Evolutionary conservation across 2,797 vertebrate species (phyloP), one percentile per base, ranked within the genome.

Genomic region (Ficedula albicollis): DNA sequence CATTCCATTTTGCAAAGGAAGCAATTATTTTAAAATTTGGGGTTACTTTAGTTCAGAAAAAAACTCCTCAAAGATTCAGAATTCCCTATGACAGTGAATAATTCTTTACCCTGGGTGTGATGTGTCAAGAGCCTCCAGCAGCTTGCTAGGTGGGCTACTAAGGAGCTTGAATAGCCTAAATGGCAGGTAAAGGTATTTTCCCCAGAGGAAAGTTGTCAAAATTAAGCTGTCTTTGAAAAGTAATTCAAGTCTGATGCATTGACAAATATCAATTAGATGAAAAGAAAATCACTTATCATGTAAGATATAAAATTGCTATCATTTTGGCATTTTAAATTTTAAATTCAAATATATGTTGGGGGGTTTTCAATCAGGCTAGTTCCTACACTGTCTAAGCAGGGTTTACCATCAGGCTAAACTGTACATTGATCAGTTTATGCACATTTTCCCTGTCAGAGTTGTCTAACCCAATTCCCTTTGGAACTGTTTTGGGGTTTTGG

Each of bases 101-200:
- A 84, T 44, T 54, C 64, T 62, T 77, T 72, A 69, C 20, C 67
- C 44, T 48, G 60, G 32, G 10, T 22, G 16, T 73, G 81, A 89
- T 76, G 27, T 1, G 10, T 89, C 72, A 68, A 41, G 13, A 87
- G 49, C 84, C 76, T 89, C 56, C 84, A 95, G 87, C 84, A 92
- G 54, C 84, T 72, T 94, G 54, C 49, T 72, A 88, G 89, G 87
- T 90, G 87, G 89, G 89, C 89, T 51, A 20, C 68, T 51, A 21
- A 89, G 54, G 51, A 87, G 87, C 32, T 87, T 34, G 55, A n/a
- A 27, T 11, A 73, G 51, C 34, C 83, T 87, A 64, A 72, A 26
- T 41, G 15, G 59, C 49, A 92, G 46, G n/a, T 70, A 85, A 77
- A 96, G 82, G 84, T 91, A 95, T 95, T 94, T 92, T 85, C 80